Evolutionary conservation across 2,888 invertebrate species (phyloP).

Genomic region (Dynastes maya): DNA sequence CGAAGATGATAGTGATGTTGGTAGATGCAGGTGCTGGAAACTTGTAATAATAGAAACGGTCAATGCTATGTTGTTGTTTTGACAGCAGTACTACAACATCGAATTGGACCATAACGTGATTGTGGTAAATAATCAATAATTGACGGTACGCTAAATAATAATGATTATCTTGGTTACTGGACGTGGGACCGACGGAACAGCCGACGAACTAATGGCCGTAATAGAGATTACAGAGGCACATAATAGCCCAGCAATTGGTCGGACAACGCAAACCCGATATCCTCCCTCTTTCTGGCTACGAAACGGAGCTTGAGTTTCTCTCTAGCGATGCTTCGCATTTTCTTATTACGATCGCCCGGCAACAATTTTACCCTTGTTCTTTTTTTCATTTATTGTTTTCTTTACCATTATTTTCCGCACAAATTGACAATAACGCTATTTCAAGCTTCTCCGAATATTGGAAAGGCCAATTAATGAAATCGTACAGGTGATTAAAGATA

Average conservation of each 20-base stretch:
- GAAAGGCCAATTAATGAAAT: neutral
- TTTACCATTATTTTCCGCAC: constrained; percentile 21
- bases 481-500: too few relatives aligned
- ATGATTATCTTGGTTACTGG: constrained; percentile 66
- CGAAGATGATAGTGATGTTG: constrained; percentile 34
- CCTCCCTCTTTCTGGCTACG: constrained; percentile 45
- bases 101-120: constrained; percentile 63
- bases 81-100: constrained; percentile 49
- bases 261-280: constrained; percentile 54
- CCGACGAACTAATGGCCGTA: constrained; percentile 66
- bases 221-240: constrained; percentile 67
- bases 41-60: constrained; percentile 50
- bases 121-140: constrained; percentile 69
- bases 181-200: constrained; percentile 63
- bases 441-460: neutral
- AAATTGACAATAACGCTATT: constrained; percentile 15
- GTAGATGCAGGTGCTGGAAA: constrained; percentile 34
- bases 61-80: constrained; percentile 38
- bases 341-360: constrained; percentile 44
- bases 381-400: neutral
- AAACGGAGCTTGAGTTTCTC: constrained; percentile 21
- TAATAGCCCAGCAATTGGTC: constrained; percentile 63
- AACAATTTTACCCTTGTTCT: constrained; percentile 36
- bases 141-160: constrained; percentile 67
- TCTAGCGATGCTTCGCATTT: constrained; percentile 35